Base-by-base conservation (phyloP, 2,797 vertebrate species). In the Parotocinclus haroldoi region DNA sequence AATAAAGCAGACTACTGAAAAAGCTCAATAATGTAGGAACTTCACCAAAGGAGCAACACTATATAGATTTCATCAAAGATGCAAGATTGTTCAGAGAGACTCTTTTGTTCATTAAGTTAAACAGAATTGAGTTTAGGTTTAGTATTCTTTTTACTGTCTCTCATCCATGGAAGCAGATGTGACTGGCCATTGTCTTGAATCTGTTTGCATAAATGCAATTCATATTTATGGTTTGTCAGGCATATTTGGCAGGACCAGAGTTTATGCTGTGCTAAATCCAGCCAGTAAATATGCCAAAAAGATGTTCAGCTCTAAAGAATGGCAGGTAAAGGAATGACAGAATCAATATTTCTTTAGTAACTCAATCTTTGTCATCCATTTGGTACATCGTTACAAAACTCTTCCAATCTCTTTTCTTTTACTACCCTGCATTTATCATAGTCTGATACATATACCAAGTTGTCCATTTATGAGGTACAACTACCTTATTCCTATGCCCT, bases 181-280 rank as follows among this genome's bases (percentile, higher is more conserved):
- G 88, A 88, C 86, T 88, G 87, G 84, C 84, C 81, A 89, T 89
- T 91, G 89, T 90, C 87, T 76, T 78, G 84, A 69, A 84, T 86
- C 81, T 90, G 87, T 87, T 89, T 89, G 86, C 89, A 90, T 89
- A 89, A 89, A 88, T 83, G 84, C 75, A 84, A 83, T 77, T 82
- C 84, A 84, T 89, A 91, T 93, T 91, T 91, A 92, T 90, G 89
- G 85, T 88, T 88, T 88, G 89, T 91, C 89, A 91, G 90, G 88
- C 89, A 89, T 88, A 88, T 86, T 88, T 88, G 84, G 83, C 85
- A 77, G 85, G 85, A 85, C 87, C 84, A 84, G 80, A 84, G 80
- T 84, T 89, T 86, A 81, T 76, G 48, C 79, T 69, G 78, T 74
- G 83, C 84, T 92, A 91, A 92, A 92, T 92, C 87, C 89, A 76